Conservation (phyloP, 2,888 invertebrate genomes). For the Pecten maximus region DNA sequence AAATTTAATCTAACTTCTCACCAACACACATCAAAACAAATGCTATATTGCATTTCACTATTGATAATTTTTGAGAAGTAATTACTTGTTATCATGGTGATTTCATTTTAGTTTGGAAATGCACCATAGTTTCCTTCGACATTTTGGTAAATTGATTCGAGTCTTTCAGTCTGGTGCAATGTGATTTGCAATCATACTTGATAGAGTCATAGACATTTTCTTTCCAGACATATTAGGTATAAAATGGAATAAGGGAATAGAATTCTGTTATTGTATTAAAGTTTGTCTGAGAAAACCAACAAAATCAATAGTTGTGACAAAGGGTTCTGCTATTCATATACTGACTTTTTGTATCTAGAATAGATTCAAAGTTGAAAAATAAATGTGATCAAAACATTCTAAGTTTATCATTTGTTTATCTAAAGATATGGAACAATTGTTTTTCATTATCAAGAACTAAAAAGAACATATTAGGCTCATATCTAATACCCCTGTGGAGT, state of each 20-base stretch:
- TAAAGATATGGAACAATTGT: background rate
- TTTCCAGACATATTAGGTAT: background rate
- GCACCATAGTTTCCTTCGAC: background rate
- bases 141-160: background rate
- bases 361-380: background rate
- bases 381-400: background rate
- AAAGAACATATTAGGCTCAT: background rate
- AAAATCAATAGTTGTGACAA: constrained; percentile 12
- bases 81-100: too few species aligned
- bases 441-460: background rate
- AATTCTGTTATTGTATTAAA: background rate
- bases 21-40: background rate
- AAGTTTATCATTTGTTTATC: background rate
- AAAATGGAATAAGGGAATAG: background rate
- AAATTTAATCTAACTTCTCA: background rate
- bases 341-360: background rate
- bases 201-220: background rate
- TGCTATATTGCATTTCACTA: background rate
- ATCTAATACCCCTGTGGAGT: background rate
- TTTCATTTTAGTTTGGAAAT: background rate
- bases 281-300: background rate
- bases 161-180: background rate
- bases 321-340: background rate
- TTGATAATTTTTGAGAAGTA: background rate
- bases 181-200: background rate